Percentiles rank a stretch among this genome's conserved stretches.
These are phyloP conservation scores for Drosophila robusta DNA, from an alignment of 2,888 invertebrate species.

Conservation along the genomic window DNA sequence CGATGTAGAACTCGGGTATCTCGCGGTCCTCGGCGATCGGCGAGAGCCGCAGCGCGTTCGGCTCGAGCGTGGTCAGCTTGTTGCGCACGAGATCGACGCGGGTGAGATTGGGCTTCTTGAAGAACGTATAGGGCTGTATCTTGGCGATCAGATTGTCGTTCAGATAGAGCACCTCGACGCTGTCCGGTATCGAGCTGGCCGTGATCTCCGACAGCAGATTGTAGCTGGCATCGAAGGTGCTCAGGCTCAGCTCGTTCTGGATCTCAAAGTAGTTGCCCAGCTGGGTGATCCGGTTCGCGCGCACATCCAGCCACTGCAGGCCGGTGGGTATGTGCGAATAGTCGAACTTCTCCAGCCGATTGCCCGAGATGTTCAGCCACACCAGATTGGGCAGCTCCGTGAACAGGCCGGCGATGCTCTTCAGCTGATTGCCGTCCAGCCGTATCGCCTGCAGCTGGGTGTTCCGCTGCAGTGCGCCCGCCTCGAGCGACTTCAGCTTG, in stretches of 20 bases:
- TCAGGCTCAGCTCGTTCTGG: conserved; percentile 90
- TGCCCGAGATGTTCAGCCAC: conserved; percentile 96
- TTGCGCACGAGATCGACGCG: conserved; percentile 97
- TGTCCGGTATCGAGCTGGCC: conserved; percentile 92
- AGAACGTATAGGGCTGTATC: conserved; percentile 95
- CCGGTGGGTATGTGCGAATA: conserved; percentile 93
- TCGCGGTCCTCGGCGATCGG: conserved; percentile 91
- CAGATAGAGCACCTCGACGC: conserved; percentile 93
- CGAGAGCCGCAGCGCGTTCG: conserved; percentile 93
- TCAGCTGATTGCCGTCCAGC: conserved; percentile 93
- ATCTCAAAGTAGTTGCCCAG: conserved; percentile 91
- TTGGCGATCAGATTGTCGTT: conserved; percentile 95
- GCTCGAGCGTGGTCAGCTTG: conserved; percentile 94
- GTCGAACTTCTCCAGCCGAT: conserved; percentile 95
- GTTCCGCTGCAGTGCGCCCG: conserved; percentile 92
- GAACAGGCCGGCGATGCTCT: conserved; percentile 93
- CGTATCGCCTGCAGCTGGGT: conserved; percentile 94
- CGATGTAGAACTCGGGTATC: conserved; percentile 95
- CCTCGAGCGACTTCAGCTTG: conserved; percentile 91
- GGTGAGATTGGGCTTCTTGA: conserved; percentile 95
- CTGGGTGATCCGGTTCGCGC: conserved; percentile 93
- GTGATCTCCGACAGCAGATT: conserved; percentile 93
- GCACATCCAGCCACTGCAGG: conserved; percentile 95
- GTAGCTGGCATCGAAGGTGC: conserved; percentile 94
- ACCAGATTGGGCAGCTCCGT: conserved; percentile 92